Percentiles rank a stretch among this genome's conserved stretches.
These are phyloP conservation scores for Eupithecia exiguata DNA, from an alignment of 2,888 invertebrate species.

Conservation along the genomic window DNA sequence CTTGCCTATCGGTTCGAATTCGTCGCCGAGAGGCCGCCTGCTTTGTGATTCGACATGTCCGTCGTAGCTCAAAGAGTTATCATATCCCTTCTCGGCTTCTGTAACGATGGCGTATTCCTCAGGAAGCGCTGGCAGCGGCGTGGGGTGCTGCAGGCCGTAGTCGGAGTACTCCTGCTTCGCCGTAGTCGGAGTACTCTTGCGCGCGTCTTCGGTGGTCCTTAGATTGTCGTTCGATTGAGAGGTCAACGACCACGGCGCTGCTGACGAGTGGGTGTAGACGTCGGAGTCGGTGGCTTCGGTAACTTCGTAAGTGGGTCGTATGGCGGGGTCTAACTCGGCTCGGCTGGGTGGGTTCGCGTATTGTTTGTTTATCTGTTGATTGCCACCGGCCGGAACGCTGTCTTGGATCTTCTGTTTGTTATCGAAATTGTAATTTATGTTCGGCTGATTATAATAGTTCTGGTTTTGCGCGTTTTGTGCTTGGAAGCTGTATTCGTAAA, in stretches of 20 bases:
- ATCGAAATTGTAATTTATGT: constrained; percentile 58
- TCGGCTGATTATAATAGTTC: constrained; percentile 55
- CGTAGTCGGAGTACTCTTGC: constrained; percentile 57
- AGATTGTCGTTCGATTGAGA: constrained; percentile 62
- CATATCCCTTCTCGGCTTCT: constrained; percentile 73
- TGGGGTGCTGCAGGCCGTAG: constrained; percentile 61
- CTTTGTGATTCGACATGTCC: constrained; percentile 75
- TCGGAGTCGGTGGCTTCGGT: constrained; percentile 72
- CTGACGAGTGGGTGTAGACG: constrained; percentile 64
- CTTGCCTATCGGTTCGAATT: constrained; percentile 76
- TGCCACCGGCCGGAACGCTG: constrained; percentile 66
- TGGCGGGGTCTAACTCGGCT: constrained; percentile 51
- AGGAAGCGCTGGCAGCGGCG: constrained; percentile 61
- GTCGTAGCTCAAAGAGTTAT: constrained; percentile 75
- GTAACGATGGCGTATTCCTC: constrained; percentile 77
- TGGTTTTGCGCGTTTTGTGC: constrained; percentile 67
- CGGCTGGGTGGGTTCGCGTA: constrained; percentile 60
- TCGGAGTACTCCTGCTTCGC: constrained; percentile 57
- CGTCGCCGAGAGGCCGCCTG: constrained; percentile 75
- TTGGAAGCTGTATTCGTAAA: constrained; percentile 63
- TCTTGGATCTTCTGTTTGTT: constrained; percentile 70
- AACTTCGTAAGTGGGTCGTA: constrained; percentile 75
- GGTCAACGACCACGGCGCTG: constrained; percentile 68
- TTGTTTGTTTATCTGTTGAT: constrained; percentile 67
- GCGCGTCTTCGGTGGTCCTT: constrained; percentile 61